phyloP scores from a whole-genome alignment of 2,113 vertebrate species.

The Ammodramus savannarum region DNA sequence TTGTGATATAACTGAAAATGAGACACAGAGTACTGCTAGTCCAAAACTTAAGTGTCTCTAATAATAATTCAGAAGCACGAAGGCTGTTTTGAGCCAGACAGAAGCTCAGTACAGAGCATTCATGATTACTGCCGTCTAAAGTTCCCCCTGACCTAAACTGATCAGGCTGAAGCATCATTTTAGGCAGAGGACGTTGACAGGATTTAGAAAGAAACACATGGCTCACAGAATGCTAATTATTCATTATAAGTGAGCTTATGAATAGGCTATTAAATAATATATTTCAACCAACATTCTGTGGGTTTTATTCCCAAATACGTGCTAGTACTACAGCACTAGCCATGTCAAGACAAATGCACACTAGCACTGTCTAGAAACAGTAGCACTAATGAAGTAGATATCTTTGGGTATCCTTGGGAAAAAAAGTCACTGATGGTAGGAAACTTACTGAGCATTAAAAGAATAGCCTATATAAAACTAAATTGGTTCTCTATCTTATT shows the following conservation, averaged over 20 bases:
- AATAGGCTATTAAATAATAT: neutral
- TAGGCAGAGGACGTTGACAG: neutral
- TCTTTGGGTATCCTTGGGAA: neutral
- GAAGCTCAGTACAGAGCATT: neutral
- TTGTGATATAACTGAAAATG: neutral
- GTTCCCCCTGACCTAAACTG: neutral
- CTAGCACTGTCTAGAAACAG: neutral
- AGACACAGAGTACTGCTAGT: neutral
- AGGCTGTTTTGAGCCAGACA: neutral
- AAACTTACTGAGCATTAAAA: conserved; percentile 37
- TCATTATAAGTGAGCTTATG: neutral
- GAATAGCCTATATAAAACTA: conserved; percentile 45
- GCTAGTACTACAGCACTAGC: neutral
- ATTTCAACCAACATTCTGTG: neutral
- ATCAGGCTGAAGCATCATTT: neutral
- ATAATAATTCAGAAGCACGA: neutral
- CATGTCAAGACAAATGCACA: neutral
- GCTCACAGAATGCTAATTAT: neutral
- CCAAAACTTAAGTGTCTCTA: neutral
- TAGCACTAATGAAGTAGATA: conserved; percentile 9
- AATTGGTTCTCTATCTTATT: conserved; percentile 48
- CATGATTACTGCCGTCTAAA: neutral
- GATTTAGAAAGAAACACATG: neutral
- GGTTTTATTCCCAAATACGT: neutral
- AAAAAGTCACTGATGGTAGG: neutral